Percentiles rank a stretch among this genome's conserved stretches.
Conservation (phyloP, 2,888 invertebrate genomes). For the Nomada fabriciana region DNA sequence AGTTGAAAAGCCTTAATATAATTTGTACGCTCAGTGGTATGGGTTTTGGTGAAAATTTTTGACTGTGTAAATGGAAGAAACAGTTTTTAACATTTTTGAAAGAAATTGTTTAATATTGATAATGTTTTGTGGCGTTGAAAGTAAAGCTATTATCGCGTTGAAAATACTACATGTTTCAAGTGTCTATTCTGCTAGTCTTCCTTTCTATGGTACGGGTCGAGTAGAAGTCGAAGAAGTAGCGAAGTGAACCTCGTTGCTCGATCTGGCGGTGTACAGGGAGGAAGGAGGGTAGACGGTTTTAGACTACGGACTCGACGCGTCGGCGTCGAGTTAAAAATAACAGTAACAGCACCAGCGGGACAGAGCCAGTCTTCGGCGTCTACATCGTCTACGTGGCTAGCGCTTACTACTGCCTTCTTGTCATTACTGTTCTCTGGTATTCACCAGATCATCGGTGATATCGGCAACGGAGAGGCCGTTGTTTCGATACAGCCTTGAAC, state of each 20-base stretch:
- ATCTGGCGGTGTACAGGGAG: slow-evolving; percentile 64
- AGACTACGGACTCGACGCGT: slow-evolving; percentile 82
- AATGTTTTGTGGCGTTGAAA: slow-evolving; percentile 68
- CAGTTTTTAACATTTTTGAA: background rate
- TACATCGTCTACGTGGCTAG: slow-evolving; percentile 64
- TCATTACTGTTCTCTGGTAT: slow-evolving; percentile 39
- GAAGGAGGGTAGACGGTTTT: slow-evolving; percentile 82
- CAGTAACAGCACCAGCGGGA: slow-evolving; percentile 79
- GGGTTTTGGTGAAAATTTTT: background rate
- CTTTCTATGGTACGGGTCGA: slow-evolving; percentile 10
- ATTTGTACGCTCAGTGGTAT: background rate
- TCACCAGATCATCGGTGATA: slow-evolving; percentile 50
- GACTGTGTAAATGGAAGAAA: background rate
- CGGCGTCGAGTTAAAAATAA: slow-evolving; percentile 84
- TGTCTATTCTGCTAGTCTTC: slow-evolving; percentile 68
- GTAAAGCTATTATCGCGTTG: slow-evolving; percentile 76
- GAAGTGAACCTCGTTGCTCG: slow-evolving; percentile 55
- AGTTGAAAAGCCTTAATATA: background rate
- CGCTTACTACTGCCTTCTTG: slow-evolving; percentile 52
- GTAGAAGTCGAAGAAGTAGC: slow-evolving; percentile 42
- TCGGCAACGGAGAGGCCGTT: slow-evolving; percentile 39
- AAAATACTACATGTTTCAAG: slow-evolving; percentile 77
- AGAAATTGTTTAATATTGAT: background rate
- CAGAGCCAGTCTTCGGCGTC: slow-evolving; percentile 77
- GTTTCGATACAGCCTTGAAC: slow-evolving; percentile 49